phyloP scores from a whole-genome alignment of 35 echinoderm and acorn worm genomes.

The Nesometra sesokonis region DNA sequence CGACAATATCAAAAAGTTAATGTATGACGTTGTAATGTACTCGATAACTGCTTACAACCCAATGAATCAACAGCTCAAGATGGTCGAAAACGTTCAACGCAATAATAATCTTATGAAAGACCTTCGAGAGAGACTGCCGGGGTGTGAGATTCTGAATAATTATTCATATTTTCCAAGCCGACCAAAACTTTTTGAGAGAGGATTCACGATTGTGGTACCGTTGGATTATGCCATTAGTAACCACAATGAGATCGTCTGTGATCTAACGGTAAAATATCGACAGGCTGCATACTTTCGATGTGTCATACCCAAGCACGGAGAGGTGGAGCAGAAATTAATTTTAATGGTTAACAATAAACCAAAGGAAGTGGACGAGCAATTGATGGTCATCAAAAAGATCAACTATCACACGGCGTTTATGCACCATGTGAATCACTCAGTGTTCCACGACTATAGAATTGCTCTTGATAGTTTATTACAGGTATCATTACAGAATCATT shows the following conservation, averaged over 20 bases:
- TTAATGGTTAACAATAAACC: constrained; percentile 5
- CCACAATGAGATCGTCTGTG: constrained; percentile 27
- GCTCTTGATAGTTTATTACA: constrained; percentile 11
- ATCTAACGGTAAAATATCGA: constrained; percentile 30
- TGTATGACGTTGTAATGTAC: constrained; percentile 25
- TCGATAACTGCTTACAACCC: constrained; percentile 63
- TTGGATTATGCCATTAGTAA: constrained; percentile 4
- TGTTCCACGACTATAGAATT: constrained; percentile 31
- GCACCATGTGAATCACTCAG: constrained; percentile 26
- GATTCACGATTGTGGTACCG: constrained; percentile 41
- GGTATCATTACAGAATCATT: constrained; percentile 8
- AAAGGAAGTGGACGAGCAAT: constrained; percentile 36
- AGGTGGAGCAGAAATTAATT: constrained; percentile 28
- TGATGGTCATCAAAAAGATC: constrained; percentile 36
- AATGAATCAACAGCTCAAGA: constrained; percentile 23
- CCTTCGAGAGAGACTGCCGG: constrained; percentile 7
- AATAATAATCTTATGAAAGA: constrained; percentile 29
- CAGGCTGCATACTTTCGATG: constrained; percentile 59
- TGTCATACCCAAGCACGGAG: constrained; percentile 8
- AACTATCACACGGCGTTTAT: constrained; percentile 48
- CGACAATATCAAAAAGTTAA: background rate
- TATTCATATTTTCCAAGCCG: constrained; percentile 43
- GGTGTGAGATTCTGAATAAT: constrained; percentile 36
- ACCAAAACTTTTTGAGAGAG: constrained; percentile 44
- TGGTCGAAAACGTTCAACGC: constrained; percentile 10